Evolutionary conservation across 2,797 vertebrate genomes (phyloP).

Genomic region (Cyprinodon diabolis): DNA sequence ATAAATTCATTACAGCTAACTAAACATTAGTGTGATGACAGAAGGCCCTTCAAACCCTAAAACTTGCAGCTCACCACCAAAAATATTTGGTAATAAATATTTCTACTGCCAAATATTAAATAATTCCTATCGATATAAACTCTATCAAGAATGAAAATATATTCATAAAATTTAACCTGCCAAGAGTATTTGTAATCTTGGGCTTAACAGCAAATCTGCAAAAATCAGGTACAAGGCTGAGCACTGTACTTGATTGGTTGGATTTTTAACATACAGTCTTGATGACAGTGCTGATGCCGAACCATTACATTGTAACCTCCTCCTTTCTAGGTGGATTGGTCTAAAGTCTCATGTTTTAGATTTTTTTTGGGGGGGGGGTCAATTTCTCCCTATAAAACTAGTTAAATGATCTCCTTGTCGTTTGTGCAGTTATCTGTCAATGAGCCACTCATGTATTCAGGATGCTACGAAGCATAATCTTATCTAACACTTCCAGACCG

Average conservation of each 20-base stretch:
- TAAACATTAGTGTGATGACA: background rate
- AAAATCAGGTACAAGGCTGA: background rate
- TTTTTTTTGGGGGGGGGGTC: background rate
- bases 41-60: background rate
- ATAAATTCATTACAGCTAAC: too few species aligned
- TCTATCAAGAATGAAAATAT: background rate
- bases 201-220: background rate
- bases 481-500: background rate
- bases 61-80: background rate
- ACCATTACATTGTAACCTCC: background rate
- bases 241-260: background rate
- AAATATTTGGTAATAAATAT: background rate
- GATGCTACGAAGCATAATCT: too few species aligned
- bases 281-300: background rate
- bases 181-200: background rate
- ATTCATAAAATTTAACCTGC: background rate
- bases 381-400: background rate
- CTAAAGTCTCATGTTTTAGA: background rate
- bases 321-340: background rate
- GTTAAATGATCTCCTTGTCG: background rate
- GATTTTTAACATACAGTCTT: background rate
- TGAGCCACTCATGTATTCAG: background rate
- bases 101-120: too few species aligned
- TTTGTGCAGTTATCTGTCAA: background rate
- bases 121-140: too few species aligned